phyloP scores from a whole-genome alignment of 2,888 invertebrate species.

The Bellardia bayeri region DNA sequence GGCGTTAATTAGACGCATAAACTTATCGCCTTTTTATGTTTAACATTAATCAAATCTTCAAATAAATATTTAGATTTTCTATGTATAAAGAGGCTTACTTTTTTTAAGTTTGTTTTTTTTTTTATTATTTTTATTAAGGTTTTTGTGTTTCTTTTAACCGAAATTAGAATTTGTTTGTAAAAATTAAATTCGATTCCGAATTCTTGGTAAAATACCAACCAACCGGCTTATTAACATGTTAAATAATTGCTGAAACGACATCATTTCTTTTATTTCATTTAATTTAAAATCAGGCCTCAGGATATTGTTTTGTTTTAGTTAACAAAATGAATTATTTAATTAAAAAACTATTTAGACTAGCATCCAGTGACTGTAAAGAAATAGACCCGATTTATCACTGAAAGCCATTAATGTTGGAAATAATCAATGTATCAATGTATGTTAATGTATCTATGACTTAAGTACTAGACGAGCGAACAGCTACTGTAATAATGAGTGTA shows the following conservation, averaged over 20 bases:
- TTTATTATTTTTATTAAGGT: conserved; percentile 27
- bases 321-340: conserved; percentile 40
- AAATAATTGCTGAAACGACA: conserved; percentile 30
- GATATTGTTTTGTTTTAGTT: background rate
- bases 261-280: conserved; percentile 28
- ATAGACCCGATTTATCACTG: conserved; percentile 1
- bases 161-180: conserved; percentile 50
- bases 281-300: conserved; percentile 38
- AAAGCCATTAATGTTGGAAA: background rate
- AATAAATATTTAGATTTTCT: conserved; percentile 62
- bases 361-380: conserved; percentile 10
- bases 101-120: conserved; percentile 6
- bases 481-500: too few species aligned
- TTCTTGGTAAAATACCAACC: conserved; percentile 62
- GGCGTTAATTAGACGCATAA: conserved; percentile 74
- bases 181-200: conserved; percentile 37
- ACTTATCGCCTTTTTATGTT: conserved; percentile 73
- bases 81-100: background rate
- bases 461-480: background rate
- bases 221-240: conserved; percentile 52
- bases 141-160: conserved; percentile 4
- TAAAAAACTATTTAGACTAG: background rate
- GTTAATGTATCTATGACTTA: background rate
- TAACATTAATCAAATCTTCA: conserved; percentile 72
- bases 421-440: background rate